Evolutionary conservation across 2,113 vertebrate species (phyloP), one percentile per base, ranked within the genome.

Genomic region (Antechinus flavipes): DNA sequence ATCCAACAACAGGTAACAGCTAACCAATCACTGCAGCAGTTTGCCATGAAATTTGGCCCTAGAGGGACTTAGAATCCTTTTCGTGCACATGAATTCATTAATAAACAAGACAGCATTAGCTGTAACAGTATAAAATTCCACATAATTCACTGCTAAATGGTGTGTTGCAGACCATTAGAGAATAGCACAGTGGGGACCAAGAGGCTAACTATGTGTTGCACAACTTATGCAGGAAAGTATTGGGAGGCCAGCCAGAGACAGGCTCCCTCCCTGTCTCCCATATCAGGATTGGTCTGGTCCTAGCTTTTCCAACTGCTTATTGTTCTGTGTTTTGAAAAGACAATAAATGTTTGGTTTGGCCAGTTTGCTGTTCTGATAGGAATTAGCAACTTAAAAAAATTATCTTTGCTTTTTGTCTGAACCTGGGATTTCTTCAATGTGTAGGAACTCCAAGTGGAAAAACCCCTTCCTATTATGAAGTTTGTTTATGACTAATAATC

Each of bases 91-190:
- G 68, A 84, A 84, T 84, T 84, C 68, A 84, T 84, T 84, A 84
- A n/a, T 84, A 84, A 84, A 84, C 68, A 84, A 84, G 68, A 84
- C 68, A 84, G 68, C 68, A 84, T 84, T 84, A 84, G 68, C 68
- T 84, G 68, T 42, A 84, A 84, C 35, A 84, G 68, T 84, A 84
- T 84, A 84, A 84, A 42, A 84, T 84, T 84, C 68, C 68, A 42
- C 68, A 84, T 84, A 84, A 84, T 84, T 84, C 68, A 84, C 35
- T 84, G 68, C 68, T 84, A 42, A 84, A 84, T 84, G 68, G 68
- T 84, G n/a, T 84, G n/a, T 84, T 42, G 19, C 68, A 84, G 23
- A 84, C 68, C 68, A 84, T 84, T 84, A 84, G 68, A 84, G 68
- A 84, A 42, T 23, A 84, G 35, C n/a, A 23, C n/a, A 23, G n/a